Evolutionary conservation across 1,140 invertebrate genomes (phyloP).

Genomic region (Subanguina moxae): DNA sequence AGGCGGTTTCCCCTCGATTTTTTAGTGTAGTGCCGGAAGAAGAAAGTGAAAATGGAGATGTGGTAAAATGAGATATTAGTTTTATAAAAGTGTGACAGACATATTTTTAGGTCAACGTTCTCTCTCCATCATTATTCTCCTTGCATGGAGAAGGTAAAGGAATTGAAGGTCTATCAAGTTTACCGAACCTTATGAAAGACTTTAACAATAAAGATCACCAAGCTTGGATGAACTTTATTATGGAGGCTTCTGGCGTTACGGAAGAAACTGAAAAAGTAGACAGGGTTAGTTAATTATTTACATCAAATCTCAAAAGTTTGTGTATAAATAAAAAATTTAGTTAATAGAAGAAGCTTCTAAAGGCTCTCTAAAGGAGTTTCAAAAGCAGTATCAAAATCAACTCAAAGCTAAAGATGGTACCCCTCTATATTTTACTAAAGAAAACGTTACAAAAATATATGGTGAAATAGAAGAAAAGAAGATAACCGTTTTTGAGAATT

Average conservation of each 20-base stretch:
- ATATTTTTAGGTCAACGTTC: constrained; percentile 21
- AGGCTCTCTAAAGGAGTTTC: not conserved
- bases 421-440: constrained; percentile 48
- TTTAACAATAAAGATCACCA: constrained; percentile 40
- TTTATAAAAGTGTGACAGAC: not conserved
- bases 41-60: not conserved
- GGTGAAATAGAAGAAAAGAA: not conserved
- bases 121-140: constrained; percentile 45
- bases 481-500: not conserved
- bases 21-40: constrained; percentile 39
- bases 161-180: constrained; percentile 32
- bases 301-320: not conserved
- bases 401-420: constrained; percentile 31
- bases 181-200: constrained; percentile 37
- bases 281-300: not conserved
- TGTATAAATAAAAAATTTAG: no score
- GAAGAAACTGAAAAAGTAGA: constrained; percentile 30
- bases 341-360: not conserved
- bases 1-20: constrained; percentile 29
- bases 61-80: no score
- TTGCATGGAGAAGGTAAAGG: constrained; percentile 42
- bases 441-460: constrained; percentile 25
- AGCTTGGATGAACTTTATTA: constrained; percentile 46
- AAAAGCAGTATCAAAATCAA: constrained; percentile 26
- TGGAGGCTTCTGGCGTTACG: constrained; percentile 45